phyloP scores from a whole-genome alignment of 1,140 invertebrate genomes.

The Bombus picipes region DNA sequence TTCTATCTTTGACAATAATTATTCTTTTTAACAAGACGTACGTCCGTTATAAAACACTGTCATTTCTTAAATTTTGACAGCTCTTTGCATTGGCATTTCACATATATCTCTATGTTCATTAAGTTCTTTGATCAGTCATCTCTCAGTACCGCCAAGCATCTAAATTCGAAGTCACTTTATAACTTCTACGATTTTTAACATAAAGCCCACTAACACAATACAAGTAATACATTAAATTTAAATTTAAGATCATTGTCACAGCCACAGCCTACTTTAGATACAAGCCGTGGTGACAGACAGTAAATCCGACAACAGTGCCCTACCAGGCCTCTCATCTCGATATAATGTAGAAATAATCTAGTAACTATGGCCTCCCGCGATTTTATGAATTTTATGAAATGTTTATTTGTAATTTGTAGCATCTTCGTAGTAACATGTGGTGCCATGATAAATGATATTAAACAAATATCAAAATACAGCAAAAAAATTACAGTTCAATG shows the following conservation, averaged over 20 bases:
- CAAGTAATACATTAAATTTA: neutral
- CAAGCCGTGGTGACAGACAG: neutral
- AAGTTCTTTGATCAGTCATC: conserved; percentile 14
- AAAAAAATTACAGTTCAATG: no score
- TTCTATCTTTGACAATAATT: neutral
- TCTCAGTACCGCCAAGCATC: neutral
- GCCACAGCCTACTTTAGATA: neutral
- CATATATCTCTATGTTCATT: neutral
- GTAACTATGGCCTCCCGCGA: neutral
- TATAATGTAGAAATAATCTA: neutral
- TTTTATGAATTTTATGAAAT: neutral
- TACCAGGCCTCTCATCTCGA: neutral
- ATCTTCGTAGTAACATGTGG: neutral
- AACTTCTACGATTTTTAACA: neutral
- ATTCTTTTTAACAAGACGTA: conserved; percentile 11
- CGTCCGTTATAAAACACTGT: conserved; percentile 9
- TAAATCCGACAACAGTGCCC: neutral
- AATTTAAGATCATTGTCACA: neutral
- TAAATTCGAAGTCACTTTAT: conserved; percentile 24
- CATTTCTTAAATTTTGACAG: conserved; percentile 54
- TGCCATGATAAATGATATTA: neutral
- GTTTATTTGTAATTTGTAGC: neutral
- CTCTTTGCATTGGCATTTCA: conserved; percentile 42
- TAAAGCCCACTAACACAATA: neutral
- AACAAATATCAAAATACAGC: neutral